Conservation (phyloP, 2,113 vertebrate species). For the Anolis carolinensis region DNA sequence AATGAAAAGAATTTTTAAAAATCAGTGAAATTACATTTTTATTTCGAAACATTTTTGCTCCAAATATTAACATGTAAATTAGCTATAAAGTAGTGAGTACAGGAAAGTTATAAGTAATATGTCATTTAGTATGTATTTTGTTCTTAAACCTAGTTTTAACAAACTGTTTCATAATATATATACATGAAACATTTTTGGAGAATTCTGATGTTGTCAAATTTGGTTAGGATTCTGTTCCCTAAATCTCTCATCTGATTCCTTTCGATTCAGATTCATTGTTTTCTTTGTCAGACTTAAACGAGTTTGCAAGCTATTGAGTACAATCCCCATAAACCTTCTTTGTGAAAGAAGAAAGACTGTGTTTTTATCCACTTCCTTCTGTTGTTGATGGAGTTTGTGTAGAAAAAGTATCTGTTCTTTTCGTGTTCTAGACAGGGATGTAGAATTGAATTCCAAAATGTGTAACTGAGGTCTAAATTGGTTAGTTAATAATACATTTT, state of each 20-base stretch:
- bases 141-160: fast-evolving
- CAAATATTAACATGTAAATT: neutral
- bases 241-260: neutral
- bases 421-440: neutral
- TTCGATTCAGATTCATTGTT: neutral
- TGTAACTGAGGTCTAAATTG: neutral
- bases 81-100: neutral
- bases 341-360: neutral
- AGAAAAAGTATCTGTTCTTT: neutral
- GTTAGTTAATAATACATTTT: neutral
- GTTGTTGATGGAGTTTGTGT: neutral
- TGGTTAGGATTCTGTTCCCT: neutral
- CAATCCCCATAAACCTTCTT: neutral
- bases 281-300: neutral
- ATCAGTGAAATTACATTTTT: no score
- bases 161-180: neutral
- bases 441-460: neutral
- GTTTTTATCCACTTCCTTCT: neutral
- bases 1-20: conserved; percentile 4
- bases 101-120: neutral
- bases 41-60: neutral
- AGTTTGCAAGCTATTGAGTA: neutral
- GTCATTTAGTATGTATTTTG: neutral
- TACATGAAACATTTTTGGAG: neutral
- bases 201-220: neutral